A percentile compares a stretch with the other conserved stretches of the same genome.
phyloP scores from a whole-genome alignment of 2,888 invertebrate genomes.

The Conus canariensis region DNA sequence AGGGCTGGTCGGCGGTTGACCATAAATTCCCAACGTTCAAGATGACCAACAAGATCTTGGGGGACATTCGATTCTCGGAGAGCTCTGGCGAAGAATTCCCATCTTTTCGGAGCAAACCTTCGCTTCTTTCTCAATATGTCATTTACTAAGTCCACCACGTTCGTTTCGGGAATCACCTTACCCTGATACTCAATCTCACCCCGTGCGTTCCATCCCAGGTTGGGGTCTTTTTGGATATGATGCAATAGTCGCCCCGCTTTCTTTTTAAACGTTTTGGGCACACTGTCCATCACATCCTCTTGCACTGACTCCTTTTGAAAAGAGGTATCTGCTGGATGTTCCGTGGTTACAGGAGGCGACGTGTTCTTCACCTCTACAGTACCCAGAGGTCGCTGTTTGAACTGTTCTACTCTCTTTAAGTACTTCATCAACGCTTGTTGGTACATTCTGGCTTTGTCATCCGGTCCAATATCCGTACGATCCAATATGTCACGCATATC shows the following conservation, averaged over 20 bases:
- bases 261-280: slow-evolving; percentile 11
- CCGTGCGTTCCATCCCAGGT: background rate
- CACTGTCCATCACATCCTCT: background rate
- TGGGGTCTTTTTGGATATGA: background rate
- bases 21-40: background rate
- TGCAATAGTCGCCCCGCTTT: background rate
- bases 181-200: background rate
- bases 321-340: background rate
- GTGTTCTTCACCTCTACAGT: background rate
- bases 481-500: background rate
- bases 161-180: background rate
- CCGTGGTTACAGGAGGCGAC: background rate
- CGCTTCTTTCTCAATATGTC: background rate
- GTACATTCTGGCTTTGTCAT: slow-evolving; percentile 11
- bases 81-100: background rate
- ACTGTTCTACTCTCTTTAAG: background rate
- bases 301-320: background rate
- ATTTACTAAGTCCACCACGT: background rate
- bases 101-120: background rate
- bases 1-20: no score
- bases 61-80: background rate
- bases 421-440: background rate
- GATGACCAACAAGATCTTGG: background rate
- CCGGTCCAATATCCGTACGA: background rate
- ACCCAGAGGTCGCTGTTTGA: background rate